Conservation (phyloP, 2,888 invertebrate species). For the Amphipoea oculea region DNA sequence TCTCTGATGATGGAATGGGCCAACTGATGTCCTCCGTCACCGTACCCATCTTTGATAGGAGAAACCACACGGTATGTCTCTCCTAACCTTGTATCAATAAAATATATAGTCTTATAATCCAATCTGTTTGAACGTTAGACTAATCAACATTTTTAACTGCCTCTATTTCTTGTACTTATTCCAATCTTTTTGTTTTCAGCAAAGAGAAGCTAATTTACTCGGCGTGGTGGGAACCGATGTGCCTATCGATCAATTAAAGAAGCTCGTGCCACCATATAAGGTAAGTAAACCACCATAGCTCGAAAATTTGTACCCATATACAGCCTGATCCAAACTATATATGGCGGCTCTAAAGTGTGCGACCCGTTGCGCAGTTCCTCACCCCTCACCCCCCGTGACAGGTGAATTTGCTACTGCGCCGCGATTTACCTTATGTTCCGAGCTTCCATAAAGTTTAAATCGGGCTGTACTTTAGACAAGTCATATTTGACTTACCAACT, state of each 20-base stretch:
- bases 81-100: not conserved
- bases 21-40: constrained; percentile 98
- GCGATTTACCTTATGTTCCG: too few relatives aligned
- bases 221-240: constrained; percentile 99
- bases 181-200: constrained; percentile 82
- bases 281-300: constrained; percentile 91
- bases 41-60: constrained; percentile 98
- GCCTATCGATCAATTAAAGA: constrained; percentile 98
- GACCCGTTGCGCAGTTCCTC: too few relatives aligned
- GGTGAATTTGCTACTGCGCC: too few relatives aligned
- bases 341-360: too few relatives aligned
- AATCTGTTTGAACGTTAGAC: not conserved
- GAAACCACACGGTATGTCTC: constrained; percentile 94
- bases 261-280: constrained; percentile 98
- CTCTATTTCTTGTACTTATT: constrained; percentile 2
- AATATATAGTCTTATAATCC: not conserved
- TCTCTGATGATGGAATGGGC: constrained; percentile 92
- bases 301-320: not conserved
- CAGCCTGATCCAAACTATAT: too few relatives aligned
- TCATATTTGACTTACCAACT: too few relatives aligned
- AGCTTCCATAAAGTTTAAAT: too few relatives aligned
- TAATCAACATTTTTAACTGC: not conserved
- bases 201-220: constrained; percentile 96
- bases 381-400: too few relatives aligned
- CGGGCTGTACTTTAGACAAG: not conserved